Conservation (phyloP, 2,113 vertebrate genomes). For the Mungos mungo region DNA sequence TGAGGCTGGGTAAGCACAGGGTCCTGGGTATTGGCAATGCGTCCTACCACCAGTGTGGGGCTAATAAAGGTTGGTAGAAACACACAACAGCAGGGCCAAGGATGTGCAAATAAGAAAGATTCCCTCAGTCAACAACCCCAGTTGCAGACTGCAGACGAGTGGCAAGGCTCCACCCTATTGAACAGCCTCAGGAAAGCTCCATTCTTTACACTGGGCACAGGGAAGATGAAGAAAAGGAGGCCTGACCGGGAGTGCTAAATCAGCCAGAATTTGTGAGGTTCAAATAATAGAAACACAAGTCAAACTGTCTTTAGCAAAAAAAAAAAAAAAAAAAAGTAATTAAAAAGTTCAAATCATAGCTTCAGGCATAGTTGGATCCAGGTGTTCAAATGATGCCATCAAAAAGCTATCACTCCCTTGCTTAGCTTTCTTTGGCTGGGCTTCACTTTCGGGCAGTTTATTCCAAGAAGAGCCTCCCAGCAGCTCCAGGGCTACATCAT, state of each 20-base stretch:
- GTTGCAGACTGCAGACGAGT: neutral
- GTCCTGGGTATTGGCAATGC: neutral
- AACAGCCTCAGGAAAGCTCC: neutral
- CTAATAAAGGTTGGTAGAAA: neutral
- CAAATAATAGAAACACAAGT: neutral
- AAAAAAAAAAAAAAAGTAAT: neutral
- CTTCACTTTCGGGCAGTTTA: neutral
- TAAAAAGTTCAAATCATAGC: neutral
- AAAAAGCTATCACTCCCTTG: neutral
- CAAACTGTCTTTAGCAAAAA: neutral
- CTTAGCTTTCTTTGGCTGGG: neutral
- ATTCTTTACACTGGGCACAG: neutral
- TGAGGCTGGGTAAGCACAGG: neutral
- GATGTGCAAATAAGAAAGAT: neutral
- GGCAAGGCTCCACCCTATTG: neutral
- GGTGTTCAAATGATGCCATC: neutral
- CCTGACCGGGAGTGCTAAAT: neutral
- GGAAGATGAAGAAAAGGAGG: neutral
- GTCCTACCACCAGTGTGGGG: no score
- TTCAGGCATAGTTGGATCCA: constrained; percentile 51
- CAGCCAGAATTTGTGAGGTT: neutral
- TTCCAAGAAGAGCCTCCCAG: neutral
- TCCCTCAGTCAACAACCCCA: neutral
- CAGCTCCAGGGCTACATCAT: neutral
- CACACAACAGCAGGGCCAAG: neutral